phyloP scores from a whole-genome alignment of 1,140 invertebrate genomes.

The Sycophaga agraensis region DNA sequence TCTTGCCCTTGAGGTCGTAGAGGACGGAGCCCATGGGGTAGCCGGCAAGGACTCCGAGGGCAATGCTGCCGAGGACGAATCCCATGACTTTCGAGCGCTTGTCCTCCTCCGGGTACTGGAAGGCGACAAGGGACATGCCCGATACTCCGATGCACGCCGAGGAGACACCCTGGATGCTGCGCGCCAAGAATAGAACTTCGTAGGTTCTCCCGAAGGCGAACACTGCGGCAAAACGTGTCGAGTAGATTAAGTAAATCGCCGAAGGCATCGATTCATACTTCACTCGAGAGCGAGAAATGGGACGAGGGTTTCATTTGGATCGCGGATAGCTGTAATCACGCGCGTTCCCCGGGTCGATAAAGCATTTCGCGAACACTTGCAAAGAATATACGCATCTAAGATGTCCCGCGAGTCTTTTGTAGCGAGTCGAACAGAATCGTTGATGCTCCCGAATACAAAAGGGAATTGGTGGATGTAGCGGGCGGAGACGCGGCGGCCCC shows the following conservation, averaged over 20 bases:
- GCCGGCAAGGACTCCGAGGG: constrained; percentile 75
- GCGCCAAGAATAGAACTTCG: constrained; percentile 71
- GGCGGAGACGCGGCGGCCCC: too few relatives aligned
- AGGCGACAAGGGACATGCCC: constrained; percentile 68
- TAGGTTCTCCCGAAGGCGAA: constrained; percentile 83
- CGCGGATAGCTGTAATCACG: too few relatives aligned
- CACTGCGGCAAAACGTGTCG: constrained; percentile 64
- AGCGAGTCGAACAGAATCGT: too few relatives aligned
- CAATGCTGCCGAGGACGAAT: constrained; percentile 76
- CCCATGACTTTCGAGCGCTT: constrained; percentile 73
- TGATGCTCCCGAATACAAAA: too few relatives aligned
- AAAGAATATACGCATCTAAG: too few relatives aligned
- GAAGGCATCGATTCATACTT: not conserved
- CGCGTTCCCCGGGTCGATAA: too few relatives aligned
- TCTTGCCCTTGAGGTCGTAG: constrained; percentile 75
- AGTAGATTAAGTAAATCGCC: not conserved
- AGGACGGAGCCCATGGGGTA: constrained; percentile 78
- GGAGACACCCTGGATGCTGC: constrained; percentile 83
- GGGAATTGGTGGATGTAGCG: too few relatives aligned
- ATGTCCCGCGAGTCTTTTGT: too few relatives aligned
- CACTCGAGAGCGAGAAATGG: too few relatives aligned
- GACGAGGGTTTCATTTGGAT: too few relatives aligned
- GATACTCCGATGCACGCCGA: constrained; percentile 79
- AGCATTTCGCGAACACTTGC: too few relatives aligned
- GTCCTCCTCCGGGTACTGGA: constrained; percentile 60